Evolutionary conservation across 2,113 vertebrate species (phyloP).

Genomic region (Varanus salvator): DNA sequence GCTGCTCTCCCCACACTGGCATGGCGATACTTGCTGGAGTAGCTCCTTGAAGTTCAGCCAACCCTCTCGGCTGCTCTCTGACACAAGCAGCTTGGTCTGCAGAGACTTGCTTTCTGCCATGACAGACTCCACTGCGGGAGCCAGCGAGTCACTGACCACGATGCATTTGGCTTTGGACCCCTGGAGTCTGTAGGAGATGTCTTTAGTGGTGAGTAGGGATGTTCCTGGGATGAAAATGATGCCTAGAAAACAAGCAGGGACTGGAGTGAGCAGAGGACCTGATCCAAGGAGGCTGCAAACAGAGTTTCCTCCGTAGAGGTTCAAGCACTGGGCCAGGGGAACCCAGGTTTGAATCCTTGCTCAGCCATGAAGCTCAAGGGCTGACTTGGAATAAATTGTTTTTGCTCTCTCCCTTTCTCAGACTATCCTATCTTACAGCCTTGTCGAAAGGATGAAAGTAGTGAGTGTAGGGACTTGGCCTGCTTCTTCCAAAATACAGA

Average conservation of each 20-base stretch:
- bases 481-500: too few species aligned
- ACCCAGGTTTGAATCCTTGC: background rate
- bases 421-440: background rate
- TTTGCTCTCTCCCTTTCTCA: background rate
- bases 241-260: conserved; percentile 59
- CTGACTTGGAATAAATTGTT: background rate
- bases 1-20: background rate
- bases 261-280: background rate
- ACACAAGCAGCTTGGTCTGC: conserved; percentile 77
- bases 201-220: conserved; percentile 78
- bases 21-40: conserved; percentile 2
- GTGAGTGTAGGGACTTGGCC: background rate
- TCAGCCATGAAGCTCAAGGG: background rate
- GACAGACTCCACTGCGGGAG: conserved; percentile 74
- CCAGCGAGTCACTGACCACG: conserved; percentile 70
- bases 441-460: background rate
- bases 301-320: conserved; percentile 21
- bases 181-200: conserved; percentile 78
- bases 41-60: conserved; percentile 78
- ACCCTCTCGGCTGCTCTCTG: conserved; percentile 66
- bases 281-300: background rate
- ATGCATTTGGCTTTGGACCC: conserved; percentile 78
- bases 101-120: conserved; percentile 67
- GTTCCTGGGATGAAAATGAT: conserved; percentile 80
- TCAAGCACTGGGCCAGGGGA: background rate